Evolutionary conservation across 2,797 vertebrate genomes (phyloP).

Genomic region (Parauchenoglanis ngamensis): DNA sequence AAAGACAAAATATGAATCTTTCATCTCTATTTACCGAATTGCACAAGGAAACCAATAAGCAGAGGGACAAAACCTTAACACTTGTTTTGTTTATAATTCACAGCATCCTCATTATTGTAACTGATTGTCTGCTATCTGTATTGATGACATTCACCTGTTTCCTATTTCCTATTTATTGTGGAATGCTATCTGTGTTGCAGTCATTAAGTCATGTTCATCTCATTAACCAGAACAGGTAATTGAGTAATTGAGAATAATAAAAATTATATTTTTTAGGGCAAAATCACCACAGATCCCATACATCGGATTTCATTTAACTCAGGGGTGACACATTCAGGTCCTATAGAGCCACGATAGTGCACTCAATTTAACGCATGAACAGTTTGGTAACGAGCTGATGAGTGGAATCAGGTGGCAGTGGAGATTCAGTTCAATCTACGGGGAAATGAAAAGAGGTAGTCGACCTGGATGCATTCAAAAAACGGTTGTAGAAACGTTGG

Average conservation of each 20-base stretch:
- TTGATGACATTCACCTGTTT: not conserved
- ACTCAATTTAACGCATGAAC: constrained; percentile 5
- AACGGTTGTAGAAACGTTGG: not conserved
- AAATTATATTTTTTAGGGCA: not conserved
- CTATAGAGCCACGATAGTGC: not conserved
- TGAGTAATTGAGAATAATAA: too few species aligned
- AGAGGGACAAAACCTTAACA: not conserved
- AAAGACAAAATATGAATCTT: not conserved
- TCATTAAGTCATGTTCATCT: not conserved
- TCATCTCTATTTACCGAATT: not conserved
- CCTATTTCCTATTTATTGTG: not conserved
- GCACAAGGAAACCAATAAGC: not conserved
- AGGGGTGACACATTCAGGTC: not conserved
- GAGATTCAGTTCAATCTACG: constrained; percentile 6
- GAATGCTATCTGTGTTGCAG: not conserved
- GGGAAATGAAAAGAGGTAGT: constrained; percentile 6
- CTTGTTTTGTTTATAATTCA: not conserved
- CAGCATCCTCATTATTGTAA: not conserved
- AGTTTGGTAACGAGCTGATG: constrained; percentile 1
- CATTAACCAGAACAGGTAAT: not conserved
- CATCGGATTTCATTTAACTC: constrained; percentile 15
- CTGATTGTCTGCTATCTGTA: not conserved
- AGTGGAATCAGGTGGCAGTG: constrained; percentile 9
- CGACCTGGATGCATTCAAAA: not conserved
- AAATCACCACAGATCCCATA: constrained; percentile 6